phyloP scores from a whole-genome alignment of 2,113 vertebrate species.

The Alethe castanea region DNA sequence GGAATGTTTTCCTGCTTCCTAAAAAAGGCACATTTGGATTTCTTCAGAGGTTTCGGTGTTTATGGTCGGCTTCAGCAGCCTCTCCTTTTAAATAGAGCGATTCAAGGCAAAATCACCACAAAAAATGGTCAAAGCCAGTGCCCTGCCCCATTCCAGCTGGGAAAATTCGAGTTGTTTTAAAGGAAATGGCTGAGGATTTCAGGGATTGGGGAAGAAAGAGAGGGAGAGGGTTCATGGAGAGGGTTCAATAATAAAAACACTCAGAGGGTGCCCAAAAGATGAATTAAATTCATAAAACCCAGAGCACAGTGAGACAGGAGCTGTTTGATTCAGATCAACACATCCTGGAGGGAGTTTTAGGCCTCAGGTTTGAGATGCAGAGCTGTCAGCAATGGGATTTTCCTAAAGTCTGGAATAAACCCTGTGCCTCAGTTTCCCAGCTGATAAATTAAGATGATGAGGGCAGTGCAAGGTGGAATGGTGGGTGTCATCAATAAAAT shows the following conservation, averaged over 20 bases:
- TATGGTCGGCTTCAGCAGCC: neutral
- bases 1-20: conserved; percentile 5
- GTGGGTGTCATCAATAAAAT: neutral
- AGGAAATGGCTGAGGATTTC: neutral
- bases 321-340: neutral
- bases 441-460: rapidly evolving
- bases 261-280: neutral
- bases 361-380: neutral
- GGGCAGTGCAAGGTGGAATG: rapidly evolving
- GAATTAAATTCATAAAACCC: neutral
- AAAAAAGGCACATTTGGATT: neutral
- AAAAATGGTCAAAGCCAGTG: neutral
- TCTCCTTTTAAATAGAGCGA: neutral
- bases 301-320: neutral
- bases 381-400: rapidly evolving
- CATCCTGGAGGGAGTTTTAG: rapidly evolving
- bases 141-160: neutral
- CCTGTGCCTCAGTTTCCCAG: neutral
- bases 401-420: rapidly evolving
- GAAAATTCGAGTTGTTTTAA: neutral
- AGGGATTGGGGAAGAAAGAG: neutral
- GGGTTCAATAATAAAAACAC: neutral
- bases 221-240: neutral
- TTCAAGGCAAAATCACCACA: neutral
- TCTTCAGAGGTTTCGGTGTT: neutral